A percentile compares a stretch with the other conserved stretches of the same genome.
Evolutionary conservation across 2,888 invertebrate species (phyloP).

Genomic region (Drosophila limbata): DNA sequence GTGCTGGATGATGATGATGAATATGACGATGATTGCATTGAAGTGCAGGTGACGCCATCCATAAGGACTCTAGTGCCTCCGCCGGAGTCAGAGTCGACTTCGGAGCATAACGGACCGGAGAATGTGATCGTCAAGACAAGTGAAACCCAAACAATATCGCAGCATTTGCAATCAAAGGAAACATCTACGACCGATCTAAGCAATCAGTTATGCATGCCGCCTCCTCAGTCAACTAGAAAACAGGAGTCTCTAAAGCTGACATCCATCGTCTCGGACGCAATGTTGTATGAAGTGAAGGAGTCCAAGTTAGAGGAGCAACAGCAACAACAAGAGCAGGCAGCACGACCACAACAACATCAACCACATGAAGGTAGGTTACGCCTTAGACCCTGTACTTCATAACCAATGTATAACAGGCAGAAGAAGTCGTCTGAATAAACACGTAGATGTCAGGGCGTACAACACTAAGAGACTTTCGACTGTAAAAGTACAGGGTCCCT

Average conservation of each 20-base stretch:
- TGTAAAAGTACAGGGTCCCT: no score
- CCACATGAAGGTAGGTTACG: conserved; percentile 8
- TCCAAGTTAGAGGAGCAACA: neutral
- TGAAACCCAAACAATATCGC: conserved; percentile 42
- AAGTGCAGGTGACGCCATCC: conserved; percentile 55
- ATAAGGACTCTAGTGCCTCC: conserved; percentile 49
- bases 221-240: neutral
- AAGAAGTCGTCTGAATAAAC: no score
- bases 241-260: neutral
- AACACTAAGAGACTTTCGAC: no score
- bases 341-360: neutral
- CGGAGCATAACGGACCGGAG: neutral
- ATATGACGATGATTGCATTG: conserved; percentile 59
- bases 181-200: conserved; percentile 65
- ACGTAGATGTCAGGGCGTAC: no score
- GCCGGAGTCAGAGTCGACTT: neutral
- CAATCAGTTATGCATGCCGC: neutral
- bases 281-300: conserved; percentile 3
- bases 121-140: conserved; percentile 16
- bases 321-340: neutral
- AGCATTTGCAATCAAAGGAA: conserved; percentile 35
- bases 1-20: conserved; percentile 55
- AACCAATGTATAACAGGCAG: no score
- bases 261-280: neutral
- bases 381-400: neutral